A percentile compares a stretch with the other conserved stretches of the same genome.
Evolutionary conservation across 1,140 invertebrate species (phyloP).

Genomic region (Oryctes rhinoceros): DNA sequence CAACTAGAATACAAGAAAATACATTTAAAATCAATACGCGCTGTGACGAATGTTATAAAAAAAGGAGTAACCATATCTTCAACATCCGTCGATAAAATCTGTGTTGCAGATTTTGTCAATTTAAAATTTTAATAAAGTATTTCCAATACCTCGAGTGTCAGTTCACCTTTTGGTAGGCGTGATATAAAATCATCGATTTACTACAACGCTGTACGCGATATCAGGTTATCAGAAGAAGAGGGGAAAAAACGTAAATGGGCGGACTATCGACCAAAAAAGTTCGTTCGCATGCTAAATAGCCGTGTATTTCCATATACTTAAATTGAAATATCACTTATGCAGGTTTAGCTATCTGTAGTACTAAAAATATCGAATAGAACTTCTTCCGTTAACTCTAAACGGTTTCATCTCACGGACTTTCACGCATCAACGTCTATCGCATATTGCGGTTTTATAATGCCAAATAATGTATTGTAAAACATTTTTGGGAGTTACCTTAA

Average conservation of each 20-base stretch:
- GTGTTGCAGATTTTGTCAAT: conserved; percentile 3
- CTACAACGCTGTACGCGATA: neutral
- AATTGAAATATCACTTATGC: neutral
- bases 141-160: neutral
- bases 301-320: neutral
- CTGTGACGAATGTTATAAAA: too few species aligned
- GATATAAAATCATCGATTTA: neutral
- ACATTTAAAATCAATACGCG: too few species aligned
- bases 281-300: neutral
- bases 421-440: too few species aligned
- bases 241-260: neutral
- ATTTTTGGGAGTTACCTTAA: too few species aligned
- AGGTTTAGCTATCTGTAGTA: neutral
- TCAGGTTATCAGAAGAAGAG: neutral
- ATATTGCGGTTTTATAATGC: too few species aligned
- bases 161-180: neutral
- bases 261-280: neutral
- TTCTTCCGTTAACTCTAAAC: neutral
- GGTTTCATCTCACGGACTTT: neutral
- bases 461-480: too few species aligned
- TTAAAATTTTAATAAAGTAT: neutral
- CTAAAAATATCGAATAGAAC: neutral
- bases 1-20: too few species aligned
- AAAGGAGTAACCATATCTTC: too few species aligned
- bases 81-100: neutral